These are phyloP conservation scores for Lepidotrigona ventralis DNA, from an alignment of 1,140 invertebrate genomes.

Conservation along the genomic window DNA sequence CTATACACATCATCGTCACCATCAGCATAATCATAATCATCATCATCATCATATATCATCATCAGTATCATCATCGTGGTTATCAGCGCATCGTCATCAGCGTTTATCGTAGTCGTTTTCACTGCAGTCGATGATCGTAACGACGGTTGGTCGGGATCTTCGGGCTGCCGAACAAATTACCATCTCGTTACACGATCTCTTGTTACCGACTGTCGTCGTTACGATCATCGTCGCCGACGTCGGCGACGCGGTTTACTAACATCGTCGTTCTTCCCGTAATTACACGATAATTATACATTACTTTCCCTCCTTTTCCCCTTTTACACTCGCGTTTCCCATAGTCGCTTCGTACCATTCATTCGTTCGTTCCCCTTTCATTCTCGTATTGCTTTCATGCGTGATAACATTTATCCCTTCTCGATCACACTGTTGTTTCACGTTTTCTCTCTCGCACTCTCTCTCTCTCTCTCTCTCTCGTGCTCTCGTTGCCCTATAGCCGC, in stretches of 20 bases:
- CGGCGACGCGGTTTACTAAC: slow-evolving; percentile 35
- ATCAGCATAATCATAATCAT: slow-evolving; percentile 66
- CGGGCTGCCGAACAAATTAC: background rate
- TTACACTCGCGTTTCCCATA: slow-evolving; percentile 35
- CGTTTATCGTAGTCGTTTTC: slow-evolving; percentile 63
- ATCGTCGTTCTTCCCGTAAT: slow-evolving; percentile 72
- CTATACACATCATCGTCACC: slow-evolving; percentile 75
- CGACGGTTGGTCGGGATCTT: slow-evolving; percentile 22
- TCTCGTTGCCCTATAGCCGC: slow-evolving; percentile 59
- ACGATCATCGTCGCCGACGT: slow-evolving; percentile 61
- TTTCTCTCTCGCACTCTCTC: slow-evolving; percentile 35
- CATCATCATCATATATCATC: slow-evolving; percentile 66
- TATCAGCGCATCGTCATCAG: slow-evolving; percentile 66
- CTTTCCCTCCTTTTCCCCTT: slow-evolving; percentile 19
- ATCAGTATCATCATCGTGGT: slow-evolving; percentile 65
- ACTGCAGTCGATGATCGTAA: slow-evolving; percentile 45
- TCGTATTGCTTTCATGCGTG: background rate
- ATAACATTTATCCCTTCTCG: background rate
- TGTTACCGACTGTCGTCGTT: slow-evolving; percentile 47
- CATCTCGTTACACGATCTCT: slow-evolving; percentile 31
- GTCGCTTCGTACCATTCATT: slow-evolving; percentile 39
- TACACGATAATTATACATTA: slow-evolving; percentile 79
- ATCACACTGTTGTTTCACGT: background rate
- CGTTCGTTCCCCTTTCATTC: slow-evolving; percentile 42
- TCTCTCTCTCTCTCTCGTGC: slow-evolving; percentile 26